Evolutionary conservation across 2,797 vertebrate species (phyloP).

Genomic region (Melanotaenia boesemani): DNA sequence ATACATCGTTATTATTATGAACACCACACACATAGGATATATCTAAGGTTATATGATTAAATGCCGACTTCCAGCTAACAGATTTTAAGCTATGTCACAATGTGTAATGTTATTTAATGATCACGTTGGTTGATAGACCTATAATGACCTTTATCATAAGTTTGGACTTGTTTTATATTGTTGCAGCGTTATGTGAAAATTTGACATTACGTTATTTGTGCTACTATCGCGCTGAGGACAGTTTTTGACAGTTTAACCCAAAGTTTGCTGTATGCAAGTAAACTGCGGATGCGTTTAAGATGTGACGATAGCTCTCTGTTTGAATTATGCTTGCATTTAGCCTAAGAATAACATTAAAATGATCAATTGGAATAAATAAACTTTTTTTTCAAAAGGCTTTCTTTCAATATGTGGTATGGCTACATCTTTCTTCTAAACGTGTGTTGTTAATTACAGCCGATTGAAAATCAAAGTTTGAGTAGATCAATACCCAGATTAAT

Average conservation of each 20-base stretch:
- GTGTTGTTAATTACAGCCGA: not conserved
- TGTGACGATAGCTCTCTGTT: too few relatives aligned
- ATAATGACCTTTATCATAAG: not conserved
- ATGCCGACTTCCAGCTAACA: not conserved
- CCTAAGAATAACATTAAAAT: too few relatives aligned
- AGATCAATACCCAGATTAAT: too few relatives aligned
- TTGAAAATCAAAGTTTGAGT: too few relatives aligned
- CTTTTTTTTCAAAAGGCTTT: too few relatives aligned
- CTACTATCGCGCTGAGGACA: not conserved
- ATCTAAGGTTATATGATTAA: not conserved
- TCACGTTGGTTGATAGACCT: not conserved
- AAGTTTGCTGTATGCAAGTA: not conserved
- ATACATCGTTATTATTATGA: rapidly evolving
- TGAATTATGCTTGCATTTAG: too few relatives aligned
- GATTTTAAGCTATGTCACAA: not conserved
- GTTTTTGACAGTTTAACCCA: not conserved
- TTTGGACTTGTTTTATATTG: not conserved
- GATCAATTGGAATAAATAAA: too few relatives aligned
- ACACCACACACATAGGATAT: not conserved
- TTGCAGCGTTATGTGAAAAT: not conserved
- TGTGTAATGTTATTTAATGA: too few relatives aligned
- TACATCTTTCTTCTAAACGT: not conserved
- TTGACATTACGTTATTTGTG: not conserved
- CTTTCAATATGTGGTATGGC: too few relatives aligned
- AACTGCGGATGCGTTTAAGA: not conserved